Evolutionary conservation across 2,797 vertebrate genomes (phyloP), one percentile per base, ranked within the genome.

Genomic region (Muscicapa striata): DNA sequence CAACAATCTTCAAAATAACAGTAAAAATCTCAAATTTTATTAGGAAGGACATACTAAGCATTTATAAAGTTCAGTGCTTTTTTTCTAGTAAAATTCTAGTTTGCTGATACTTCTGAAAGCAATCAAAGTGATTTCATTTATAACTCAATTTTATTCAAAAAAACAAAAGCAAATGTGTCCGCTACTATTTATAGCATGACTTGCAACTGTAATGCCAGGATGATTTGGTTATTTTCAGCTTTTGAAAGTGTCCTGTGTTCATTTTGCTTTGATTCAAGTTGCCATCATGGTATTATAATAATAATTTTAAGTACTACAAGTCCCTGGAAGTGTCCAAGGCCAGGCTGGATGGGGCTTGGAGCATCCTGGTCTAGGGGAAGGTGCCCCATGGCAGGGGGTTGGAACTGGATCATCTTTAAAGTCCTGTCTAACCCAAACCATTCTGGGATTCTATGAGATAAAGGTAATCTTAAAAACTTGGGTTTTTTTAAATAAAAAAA

Each of bases 351-450:
- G 5, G 23, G 36, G 20, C 20, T 51, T 52, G 64, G 57, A 45
- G 10, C 14, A 51, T 0, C 11, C 9, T 43, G 55, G 36, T 9
- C 1, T 45, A 34, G 20, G 15, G 20, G 3, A 58, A n/a, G 14
- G 6, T 34, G 29, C 4, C 29, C 26, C 9, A 17, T 29, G 19
- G 48, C n/a, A 59, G 12, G 8, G 24, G 22, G 5, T 9, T 63
- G 63, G 36, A 70, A 63, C 3, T 8, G 13, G 22, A 51, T n/a
- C 9, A 29, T 30, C 10, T 45, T 58, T 34, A 34, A 64, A 14
- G 12, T 34, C 15, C 15, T 41, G 36, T 58, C 19, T 43, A 64
- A 51, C n/a, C 38, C 58, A 77, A 64, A 63, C 17, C 7, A 70
- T 58, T 45, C 23, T 30, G n/a, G 2, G 16, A 45, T 49, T 57